phyloP scores from a whole-genome alignment of 2,113 vertebrate species.

The Heptranchias perlo region DNA sequence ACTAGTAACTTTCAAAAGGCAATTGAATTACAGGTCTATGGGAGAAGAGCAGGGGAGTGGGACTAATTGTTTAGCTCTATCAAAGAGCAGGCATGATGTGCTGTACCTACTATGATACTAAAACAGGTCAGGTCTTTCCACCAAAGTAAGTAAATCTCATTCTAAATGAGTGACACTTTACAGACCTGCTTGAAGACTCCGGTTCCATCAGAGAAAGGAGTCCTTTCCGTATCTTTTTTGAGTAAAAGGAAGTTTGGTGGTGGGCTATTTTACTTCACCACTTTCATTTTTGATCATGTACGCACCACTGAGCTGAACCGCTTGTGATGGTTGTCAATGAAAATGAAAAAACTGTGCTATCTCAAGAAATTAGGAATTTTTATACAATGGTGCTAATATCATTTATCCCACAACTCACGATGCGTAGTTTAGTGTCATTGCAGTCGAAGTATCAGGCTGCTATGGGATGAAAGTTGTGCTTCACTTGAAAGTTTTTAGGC shows the following conservation, averaged over 20 bases:
- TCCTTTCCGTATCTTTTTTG: not conserved
- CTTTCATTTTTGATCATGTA: not conserved
- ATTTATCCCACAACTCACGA: not conserved
- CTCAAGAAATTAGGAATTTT: not conserved
- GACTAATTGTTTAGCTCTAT: no score
- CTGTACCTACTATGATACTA: no score
- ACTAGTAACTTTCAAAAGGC: no score
- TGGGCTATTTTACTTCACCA: not conserved
- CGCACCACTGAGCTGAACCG: not conserved
- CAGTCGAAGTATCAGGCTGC: not conserved
- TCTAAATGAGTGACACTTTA: no score
- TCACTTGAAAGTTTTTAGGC: not conserved
- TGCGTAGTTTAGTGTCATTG: not conserved
- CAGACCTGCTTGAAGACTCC: no score
- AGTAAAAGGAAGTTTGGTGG: not conserved
- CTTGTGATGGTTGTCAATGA: not conserved
- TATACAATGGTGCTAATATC: not conserved
- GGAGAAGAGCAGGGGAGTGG: no score
- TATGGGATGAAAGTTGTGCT: not conserved
- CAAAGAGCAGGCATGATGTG: no score
- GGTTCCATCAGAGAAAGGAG: not conserved
- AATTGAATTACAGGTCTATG: no score
- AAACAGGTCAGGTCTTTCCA: no score
- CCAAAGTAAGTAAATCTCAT: no score
- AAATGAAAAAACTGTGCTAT: not conserved